These are phyloP conservation scores for Microctenopoma steveboyesi DNA, from an alignment of 2,797 vertebrate genomes.

Conservation along the genomic window DNA sequence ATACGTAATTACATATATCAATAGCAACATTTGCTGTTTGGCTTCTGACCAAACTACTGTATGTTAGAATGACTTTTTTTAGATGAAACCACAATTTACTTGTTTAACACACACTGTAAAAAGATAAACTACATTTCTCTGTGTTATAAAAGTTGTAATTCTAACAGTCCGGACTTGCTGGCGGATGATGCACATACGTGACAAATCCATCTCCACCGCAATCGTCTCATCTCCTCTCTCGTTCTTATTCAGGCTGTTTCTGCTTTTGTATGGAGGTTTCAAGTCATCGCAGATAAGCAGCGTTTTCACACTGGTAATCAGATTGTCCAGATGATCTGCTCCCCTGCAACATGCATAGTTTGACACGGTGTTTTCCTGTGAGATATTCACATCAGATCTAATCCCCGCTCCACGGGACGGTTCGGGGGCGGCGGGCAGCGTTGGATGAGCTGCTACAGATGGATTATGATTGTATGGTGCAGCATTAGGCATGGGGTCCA, in stretches of 20 bases:
- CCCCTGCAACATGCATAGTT: conserved; percentile 70
- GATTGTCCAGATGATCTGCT: conserved; percentile 65
- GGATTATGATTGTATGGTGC: conserved; percentile 34
- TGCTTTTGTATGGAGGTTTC: conserved; percentile 75
- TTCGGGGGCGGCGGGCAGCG: conserved; percentile 44
- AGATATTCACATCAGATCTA: conserved; percentile 78
- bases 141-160: neutral
- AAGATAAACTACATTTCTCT: neutral
- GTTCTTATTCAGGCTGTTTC: conserved; percentile 47
- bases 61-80: too few species aligned
- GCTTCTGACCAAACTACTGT: too few species aligned
- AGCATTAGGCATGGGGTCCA: conserved; percentile 18
- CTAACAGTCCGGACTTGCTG: conserved; percentile 19
- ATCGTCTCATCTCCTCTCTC: conserved; percentile 66
- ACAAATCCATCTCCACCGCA: conserved; percentile 56
- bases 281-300: conserved; percentile 81
- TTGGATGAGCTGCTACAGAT: conserved; percentile 40
- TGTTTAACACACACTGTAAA: too few species aligned
- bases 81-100: too few species aligned
- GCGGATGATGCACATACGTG: conserved; percentile 63
- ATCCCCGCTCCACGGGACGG: conserved; percentile 54
- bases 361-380: conserved; percentile 67
- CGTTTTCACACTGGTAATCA: conserved; percentile 80
- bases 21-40: too few species aligned
- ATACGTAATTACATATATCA: too few species aligned